Evolutionary conservation across 2,888 invertebrate species (phyloP).

Genomic region (Drosophila neonasuta): DNA sequence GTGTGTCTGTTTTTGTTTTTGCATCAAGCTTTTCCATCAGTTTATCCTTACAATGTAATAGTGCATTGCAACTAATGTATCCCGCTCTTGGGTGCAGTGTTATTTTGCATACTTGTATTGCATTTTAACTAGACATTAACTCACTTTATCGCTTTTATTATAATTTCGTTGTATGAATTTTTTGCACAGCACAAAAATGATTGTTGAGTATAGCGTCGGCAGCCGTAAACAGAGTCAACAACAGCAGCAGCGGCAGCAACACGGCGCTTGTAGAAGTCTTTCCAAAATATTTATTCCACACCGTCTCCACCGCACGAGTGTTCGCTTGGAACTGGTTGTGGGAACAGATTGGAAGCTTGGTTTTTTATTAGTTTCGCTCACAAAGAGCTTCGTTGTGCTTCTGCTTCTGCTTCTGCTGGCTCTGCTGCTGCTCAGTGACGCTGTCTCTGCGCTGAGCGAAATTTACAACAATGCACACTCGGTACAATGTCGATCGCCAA

Average conservation of each 20-base stretch:
- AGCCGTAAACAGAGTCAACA: conserved; percentile 2
- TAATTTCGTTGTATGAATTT: conserved; percentile 18
- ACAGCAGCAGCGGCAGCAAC: background rate
- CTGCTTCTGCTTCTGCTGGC: conserved; percentile 12
- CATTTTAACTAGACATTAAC: conserved; percentile 17
- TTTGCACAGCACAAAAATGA: conserved; percentile 4
- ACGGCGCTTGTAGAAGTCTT: conserved; percentile 16
- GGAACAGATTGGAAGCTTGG: conserved; percentile 74
- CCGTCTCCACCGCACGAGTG: conserved; percentile 63
- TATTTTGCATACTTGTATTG: background rate
- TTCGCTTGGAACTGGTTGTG: conserved; percentile 73
- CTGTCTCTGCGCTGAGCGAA: conserved; percentile 19
- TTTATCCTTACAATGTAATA: conserved; percentile 22
- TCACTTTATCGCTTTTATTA: conserved; percentile 37
- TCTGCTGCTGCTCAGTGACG: background rate
- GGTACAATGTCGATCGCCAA: conserved; percentile 13
- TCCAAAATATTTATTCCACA: conserved; percentile 30
- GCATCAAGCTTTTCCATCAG: background rate
- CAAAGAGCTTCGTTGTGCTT: conserved; percentile 77
- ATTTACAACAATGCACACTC: conserved; percentile 55
- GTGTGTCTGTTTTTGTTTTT: background rate
- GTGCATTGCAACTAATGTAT: conserved; percentile 4
- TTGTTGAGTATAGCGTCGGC: conserved; percentile 8
- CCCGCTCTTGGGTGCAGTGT: conserved; percentile 8
- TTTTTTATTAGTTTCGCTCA: conserved; percentile 79